Base-by-base conservation (phyloP, 2,113 vertebrate genomes). In the Gila orcuttii region DNA sequence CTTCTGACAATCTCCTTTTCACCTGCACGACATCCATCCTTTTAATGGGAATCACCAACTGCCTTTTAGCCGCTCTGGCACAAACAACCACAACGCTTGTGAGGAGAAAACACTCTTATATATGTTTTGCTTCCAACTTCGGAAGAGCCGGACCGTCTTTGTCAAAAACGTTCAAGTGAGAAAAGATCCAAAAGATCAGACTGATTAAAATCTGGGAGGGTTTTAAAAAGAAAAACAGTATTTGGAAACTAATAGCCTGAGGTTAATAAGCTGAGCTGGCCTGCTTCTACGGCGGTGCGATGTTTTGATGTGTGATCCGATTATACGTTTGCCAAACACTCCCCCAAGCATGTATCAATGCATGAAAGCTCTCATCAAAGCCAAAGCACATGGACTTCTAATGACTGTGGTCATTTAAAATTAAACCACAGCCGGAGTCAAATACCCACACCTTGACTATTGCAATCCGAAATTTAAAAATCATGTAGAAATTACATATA, bases 341-440 rank as follows among this genome's bases (percentile, higher is more conserved):
- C 23, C 68, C 76, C 75, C 59, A 17, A 74, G 77, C 86, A 52
- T 87, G 93, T 93, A 91, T 92, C 64, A 59, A 91, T 89, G 88
- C 91, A 93, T 92, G 93, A 93, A 94, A 93, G 90, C 91, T 88
- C 88, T 90, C 92, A 93, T 94, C 93, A 93, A 93, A 94, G 93
- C 92, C 4, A 60, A 88, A 92, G 90, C 92, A 90, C 85, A 90
- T 93, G 91, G 90, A 92, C 91, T 93, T 91, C 90, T 93, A 88
- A 88, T 89, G 88, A 90, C 90, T 77, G 89, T 91, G 92, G 89
- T 93, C 91, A 89, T 92, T 92, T 85, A 74, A 42, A 42, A 42
- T 42, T 8, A 42, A 90, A 92, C 91, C 92, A 93, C 89, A 85
- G 85, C 92, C 92, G 90, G 87, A 92, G 91, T 92, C 92, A 89